Conservation (phyloP, 2,797 vertebrate species). For the Nyctibius grandis region DNA sequence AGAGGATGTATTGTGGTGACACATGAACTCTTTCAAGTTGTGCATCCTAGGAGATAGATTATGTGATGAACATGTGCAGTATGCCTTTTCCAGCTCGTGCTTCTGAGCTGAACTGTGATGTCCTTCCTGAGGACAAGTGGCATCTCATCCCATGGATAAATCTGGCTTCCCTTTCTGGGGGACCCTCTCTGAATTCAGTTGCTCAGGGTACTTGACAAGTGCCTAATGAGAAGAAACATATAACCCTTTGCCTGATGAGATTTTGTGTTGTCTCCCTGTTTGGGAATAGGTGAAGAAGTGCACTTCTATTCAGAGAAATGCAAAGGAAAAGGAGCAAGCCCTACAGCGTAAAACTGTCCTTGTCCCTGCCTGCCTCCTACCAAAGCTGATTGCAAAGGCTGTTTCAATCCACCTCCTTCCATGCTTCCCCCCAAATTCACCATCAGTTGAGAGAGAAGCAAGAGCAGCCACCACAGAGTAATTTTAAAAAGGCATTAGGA, state of each 20-base stretch:
- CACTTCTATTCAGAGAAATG: background rate
- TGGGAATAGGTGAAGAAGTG: background rate
- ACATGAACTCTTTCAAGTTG: conserved; percentile 39
- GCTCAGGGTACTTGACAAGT: background rate
- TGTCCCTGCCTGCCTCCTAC: background rate
- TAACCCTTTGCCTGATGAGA: background rate
- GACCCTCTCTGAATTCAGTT: background rate
- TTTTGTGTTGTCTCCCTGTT: background rate
- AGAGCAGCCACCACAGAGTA: background rate
- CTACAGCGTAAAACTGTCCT: background rate
- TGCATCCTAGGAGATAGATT: conserved; percentile 46
- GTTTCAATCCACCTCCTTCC: background rate
- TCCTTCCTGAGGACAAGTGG: conserved; percentile 1
- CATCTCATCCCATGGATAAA: background rate
- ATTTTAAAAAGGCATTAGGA: conserved; percentile 29
- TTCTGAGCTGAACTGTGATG: background rate
- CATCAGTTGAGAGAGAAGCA: background rate
- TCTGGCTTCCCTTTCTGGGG: background rate
- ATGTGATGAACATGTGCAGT: background rate
- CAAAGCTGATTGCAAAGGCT: background rate
- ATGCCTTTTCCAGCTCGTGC: background rate
- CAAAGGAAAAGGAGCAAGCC: background rate
- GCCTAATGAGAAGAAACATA: background rate
- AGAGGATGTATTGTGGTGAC: background rate
- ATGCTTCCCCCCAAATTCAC: background rate